Percentiles rank a stretch among this genome's conserved stretches.
These are phyloP conservation scores for Yponomeuta plumbellus DNA, from an alignment of 2,888 invertebrate genomes.

Conservation along the genomic window DNA sequence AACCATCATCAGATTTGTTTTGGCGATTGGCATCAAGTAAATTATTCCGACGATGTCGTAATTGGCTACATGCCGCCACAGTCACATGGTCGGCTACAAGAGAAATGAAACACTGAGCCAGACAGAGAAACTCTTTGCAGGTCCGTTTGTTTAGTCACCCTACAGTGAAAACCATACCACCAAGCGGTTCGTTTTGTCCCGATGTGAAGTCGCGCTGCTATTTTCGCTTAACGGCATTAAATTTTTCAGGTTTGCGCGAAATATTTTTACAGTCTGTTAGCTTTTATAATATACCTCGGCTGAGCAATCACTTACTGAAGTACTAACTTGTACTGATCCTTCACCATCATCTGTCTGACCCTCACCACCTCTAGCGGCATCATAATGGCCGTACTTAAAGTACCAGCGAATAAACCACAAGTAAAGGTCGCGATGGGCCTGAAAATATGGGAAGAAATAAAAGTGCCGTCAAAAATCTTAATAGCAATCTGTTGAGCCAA, in stretches of 20 bases:
- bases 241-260: too few species aligned
- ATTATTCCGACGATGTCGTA: background rate
- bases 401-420: conserved; percentile 51
- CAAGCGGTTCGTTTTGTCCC: too few species aligned
- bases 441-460: background rate
- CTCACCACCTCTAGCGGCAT: conserved; percentile 60
- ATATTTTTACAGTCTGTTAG: too few species aligned
- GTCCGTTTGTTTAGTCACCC: background rate
- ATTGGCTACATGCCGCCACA: background rate
- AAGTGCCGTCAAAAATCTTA: background rate
- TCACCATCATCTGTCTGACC: conserved; percentile 56
- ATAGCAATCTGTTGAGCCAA: background rate
- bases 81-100: conserved; percentile 54
- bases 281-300: too few species aligned
- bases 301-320: too few species aligned
- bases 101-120: conserved; percentile 43
- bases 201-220: too few species aligned
- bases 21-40: background rate
- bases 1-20: too few species aligned
- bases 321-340: conserved; percentile 51
- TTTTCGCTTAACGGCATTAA: too few species aligned
- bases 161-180: too few species aligned
- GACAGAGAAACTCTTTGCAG: conserved; percentile 51
- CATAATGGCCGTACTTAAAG: conserved; percentile 41
- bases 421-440: conserved; percentile 30